Conservation (phyloP, 2,113 vertebrate species). For the Rana temporaria region DNA sequence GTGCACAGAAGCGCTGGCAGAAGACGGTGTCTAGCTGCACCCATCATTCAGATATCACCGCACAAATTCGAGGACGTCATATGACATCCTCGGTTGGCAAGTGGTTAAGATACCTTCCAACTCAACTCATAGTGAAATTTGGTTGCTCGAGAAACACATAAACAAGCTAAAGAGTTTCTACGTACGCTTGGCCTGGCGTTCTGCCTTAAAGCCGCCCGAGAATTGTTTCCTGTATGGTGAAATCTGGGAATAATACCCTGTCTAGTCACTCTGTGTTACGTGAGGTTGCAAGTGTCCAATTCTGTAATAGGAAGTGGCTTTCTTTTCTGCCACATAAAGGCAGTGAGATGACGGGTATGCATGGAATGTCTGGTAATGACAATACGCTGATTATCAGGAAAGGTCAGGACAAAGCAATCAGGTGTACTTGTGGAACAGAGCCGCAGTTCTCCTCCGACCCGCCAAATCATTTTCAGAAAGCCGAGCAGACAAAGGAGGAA, state of each 20-base stretch:
- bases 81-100: no score
- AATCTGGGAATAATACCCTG: background rate
- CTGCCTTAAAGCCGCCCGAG: no score
- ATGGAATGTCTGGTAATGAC: slow-evolving; percentile 17
- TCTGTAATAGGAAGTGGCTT: background rate
- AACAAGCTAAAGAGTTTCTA: no score
- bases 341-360: background rate
- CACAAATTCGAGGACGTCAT: no score
- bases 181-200: no score
- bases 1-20: no score
- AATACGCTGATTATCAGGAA: slow-evolving; percentile 25
- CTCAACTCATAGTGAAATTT: no score
- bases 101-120: no score
- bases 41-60: no score
- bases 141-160: no score
- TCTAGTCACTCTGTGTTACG: background rate
- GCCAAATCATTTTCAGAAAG: background rate
- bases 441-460: background rate
- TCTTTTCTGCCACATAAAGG: background rate
- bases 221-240: background rate
- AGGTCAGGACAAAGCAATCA: slow-evolving; percentile 3
- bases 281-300: slow-evolving; percentile 8
- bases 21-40: no score
- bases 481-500: background rate
- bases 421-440: background rate